A percentile compares a stretch with the other conserved stretches of the same genome.
Conservation (phyloP, 2,888 invertebrate genomes). For the Blastobasis adustella region DNA sequence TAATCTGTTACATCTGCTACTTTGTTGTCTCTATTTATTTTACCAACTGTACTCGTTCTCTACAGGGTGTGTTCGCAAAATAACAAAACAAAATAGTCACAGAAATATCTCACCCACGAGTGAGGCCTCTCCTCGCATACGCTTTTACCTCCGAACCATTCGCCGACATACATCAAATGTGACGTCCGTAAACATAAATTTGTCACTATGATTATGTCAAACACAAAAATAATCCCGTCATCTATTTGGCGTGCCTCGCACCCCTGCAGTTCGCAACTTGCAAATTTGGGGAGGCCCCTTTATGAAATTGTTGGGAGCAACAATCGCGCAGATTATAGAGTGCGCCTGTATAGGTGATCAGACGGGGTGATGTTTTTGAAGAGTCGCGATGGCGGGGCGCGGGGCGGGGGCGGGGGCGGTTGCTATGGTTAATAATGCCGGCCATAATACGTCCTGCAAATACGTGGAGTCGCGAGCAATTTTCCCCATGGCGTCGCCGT, state of each 20-base stretch:
- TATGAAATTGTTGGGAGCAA: conserved; percentile 28
- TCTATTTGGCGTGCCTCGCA: conserved; percentile 65
- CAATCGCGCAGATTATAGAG: conserved; percentile 63
- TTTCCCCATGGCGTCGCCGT: conserved; percentile 25
- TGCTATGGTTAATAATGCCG: conserved; percentile 69
- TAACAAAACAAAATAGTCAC: not conserved
- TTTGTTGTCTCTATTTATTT: conserved; percentile 8
- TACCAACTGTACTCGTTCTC: not conserved
- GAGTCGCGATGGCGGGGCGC: conserved; percentile 48
- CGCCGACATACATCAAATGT: conserved; percentile 36
- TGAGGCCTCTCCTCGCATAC: not conserved
- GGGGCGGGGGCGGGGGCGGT: conserved; percentile 51
- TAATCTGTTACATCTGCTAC: conserved; percentile 33
- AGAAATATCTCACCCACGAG: not conserved
- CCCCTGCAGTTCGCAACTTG: conserved; percentile 60
- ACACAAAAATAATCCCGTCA: conserved; percentile 74
- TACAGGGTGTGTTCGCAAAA: no score
- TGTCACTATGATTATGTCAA: conserved; percentile 75
- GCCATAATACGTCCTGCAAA: conserved; percentile 37
- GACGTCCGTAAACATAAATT: conserved; percentile 67
- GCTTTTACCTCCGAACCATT: not conserved
- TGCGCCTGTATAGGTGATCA: conserved; percentile 65
- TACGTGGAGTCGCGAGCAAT: conserved; percentile 31
- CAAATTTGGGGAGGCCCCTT: conserved; percentile 54
- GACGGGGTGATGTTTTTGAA: conserved; percentile 57